Conservation (phyloP, 2,113 vertebrate species). For the Girardinichthys multiradiatus region DNA sequence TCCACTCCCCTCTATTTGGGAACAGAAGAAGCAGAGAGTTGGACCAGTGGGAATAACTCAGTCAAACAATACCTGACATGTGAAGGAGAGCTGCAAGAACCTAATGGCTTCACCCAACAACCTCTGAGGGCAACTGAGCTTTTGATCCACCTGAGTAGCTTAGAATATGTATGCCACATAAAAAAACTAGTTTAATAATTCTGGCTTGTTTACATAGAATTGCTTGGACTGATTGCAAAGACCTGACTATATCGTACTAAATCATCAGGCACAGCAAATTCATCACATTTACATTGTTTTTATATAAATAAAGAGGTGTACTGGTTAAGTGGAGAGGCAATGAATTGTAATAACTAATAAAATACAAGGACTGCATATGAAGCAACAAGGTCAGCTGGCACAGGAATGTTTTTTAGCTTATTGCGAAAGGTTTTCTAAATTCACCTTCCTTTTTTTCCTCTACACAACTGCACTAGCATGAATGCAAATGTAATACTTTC, state of each 20-base stretch:
- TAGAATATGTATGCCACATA: conserved; percentile 29
- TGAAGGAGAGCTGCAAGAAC: conserved; percentile 11
- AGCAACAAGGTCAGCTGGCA: conserved; percentile 26
- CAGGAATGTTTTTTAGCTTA: conserved; percentile 2
- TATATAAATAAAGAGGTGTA: conserved; percentile 11
- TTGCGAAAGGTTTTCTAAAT: conserved; percentile 50
- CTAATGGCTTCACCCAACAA: conserved; percentile 5
- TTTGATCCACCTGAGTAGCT: conserved; percentile 35
- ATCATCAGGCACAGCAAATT: not conserved
- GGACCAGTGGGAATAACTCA: conserved; percentile 39
- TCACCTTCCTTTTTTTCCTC: conserved; percentile 30
- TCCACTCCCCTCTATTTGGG: conserved; percentile 52
- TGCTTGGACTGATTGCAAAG: conserved; percentile 19
- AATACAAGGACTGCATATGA: conserved; percentile 38
- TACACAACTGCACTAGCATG: conserved; percentile 43
- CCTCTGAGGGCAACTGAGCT: conserved; percentile 9
- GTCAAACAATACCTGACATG: conserved; percentile 60
- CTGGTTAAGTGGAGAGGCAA: conserved; percentile 2
- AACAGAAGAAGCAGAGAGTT: conserved; percentile 43
- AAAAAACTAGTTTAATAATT: conserved; percentile 14
- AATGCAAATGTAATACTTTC: conserved; percentile 49
- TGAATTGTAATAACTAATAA: conserved; percentile 13
- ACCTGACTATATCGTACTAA: conserved; percentile 23
- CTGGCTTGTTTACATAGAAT: conserved; percentile 35
- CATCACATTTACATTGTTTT: conserved; percentile 7